A percentile compares a stretch with the other conserved stretches of the same genome.
Conservation (phyloP, 1,140 invertebrate species). For the Caerostris darwini region DNA sequence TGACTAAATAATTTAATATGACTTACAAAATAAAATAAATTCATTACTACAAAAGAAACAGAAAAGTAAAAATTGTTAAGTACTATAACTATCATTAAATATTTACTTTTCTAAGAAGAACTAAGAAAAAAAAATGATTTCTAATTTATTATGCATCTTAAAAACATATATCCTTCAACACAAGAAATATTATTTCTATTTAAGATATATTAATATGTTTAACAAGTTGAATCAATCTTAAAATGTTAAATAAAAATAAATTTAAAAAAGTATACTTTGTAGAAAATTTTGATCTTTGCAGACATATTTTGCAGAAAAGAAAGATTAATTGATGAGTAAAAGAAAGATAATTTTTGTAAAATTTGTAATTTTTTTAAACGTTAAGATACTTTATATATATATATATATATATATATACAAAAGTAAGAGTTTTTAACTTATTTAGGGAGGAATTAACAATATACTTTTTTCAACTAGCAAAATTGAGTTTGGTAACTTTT, state of each 20-base stretch:
- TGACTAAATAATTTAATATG: slow-evolving; percentile 69
- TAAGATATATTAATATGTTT: not conserved
- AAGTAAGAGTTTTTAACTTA: no score
- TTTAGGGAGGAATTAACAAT: no score
- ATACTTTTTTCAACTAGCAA: no score
- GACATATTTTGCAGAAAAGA: not conserved
- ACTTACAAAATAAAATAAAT: not conserved
- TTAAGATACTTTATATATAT: no score
- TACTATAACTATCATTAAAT: not conserved
- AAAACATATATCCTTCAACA: not conserved
- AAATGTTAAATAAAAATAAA: not conserved
- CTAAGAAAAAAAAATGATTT: not conserved
- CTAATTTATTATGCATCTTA: not conserved
- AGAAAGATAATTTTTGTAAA: no score
- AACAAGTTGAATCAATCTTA: not conserved
- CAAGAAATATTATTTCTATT: no score
- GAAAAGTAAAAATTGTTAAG: not conserved
- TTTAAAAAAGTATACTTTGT: not conserved
- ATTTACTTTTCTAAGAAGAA: not conserved
- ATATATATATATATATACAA: no score
- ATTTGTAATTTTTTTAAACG: no score
- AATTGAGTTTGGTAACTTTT: no score
- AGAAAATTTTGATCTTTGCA: not conserved
- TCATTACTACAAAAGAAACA: not conserved
- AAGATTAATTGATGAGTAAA: no score